Evolutionary conservation across 2,888 invertebrate species (phyloP).

Genomic region (Athalia circularis): DNA sequence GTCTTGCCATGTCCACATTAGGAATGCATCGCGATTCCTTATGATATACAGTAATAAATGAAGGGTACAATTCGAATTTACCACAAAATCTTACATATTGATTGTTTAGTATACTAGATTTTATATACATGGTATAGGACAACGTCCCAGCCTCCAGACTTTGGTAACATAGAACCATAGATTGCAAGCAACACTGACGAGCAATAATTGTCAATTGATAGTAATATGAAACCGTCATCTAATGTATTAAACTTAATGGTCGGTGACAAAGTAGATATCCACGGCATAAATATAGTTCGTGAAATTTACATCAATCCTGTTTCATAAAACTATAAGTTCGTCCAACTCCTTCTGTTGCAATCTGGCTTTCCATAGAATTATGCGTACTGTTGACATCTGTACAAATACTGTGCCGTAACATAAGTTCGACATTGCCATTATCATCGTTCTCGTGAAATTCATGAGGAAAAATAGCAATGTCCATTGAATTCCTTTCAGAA

Average conservation of each 20-base stretch:
- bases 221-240: not conserved
- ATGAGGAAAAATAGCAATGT: not conserved
- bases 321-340: not conserved
- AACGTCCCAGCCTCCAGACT: not conserved
- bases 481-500: not conserved
- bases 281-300: no score
- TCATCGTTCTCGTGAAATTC: not conserved
- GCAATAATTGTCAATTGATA: not conserved
- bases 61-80: slow-evolving; percentile 3
- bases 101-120: slow-evolving; percentile 8
- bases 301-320: no score
- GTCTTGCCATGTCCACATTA: not conserved
- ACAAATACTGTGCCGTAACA: not conserved
- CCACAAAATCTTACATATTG: slow-evolving; percentile 23
- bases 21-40: no score
- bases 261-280: no score
- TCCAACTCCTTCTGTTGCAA: not conserved
- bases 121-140: not conserved
- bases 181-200: not conserved
- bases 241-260: no score
- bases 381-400: slow-evolving; percentile 22
- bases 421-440: not conserved
- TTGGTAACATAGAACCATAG: not conserved
- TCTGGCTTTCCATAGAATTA: slow-evolving; percentile 30
- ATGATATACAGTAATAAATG: not conserved